Conservation (phyloP, 2,113 vertebrate species). For the Siniperca chuatsi region DNA sequence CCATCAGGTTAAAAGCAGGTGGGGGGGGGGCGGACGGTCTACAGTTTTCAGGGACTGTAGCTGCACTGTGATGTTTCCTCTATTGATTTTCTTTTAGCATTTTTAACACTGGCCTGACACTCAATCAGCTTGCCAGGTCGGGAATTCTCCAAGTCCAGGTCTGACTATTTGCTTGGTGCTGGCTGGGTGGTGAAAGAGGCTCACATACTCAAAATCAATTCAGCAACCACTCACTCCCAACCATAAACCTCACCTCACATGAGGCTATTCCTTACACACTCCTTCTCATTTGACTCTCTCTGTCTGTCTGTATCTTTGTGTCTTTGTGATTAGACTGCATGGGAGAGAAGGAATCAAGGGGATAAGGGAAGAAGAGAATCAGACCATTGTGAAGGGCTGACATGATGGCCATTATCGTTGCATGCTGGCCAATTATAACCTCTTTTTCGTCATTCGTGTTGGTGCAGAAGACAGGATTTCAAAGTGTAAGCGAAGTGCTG, state of each 20-base stretch:
- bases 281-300: constrained; percentile 25
- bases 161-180: neutral
- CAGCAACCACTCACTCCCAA: neutral
- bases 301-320: constrained; percentile 7
- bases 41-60: too few species aligned
- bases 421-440: constrained; percentile 75
- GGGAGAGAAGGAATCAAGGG: constrained; percentile 22
- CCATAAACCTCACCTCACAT: constrained; percentile 19
- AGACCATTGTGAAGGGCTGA: constrained; percentile 40
- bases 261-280: constrained; percentile 27
- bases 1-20: too few species aligned
- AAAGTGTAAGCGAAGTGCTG: constrained; percentile 51
- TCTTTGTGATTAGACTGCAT: constrained; percentile 5
- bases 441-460: constrained; percentile 53
- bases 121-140: too few species aligned
- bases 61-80: too few species aligned
- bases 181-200: neutral
- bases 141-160: too few species aligned
- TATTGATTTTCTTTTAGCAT: too few species aligned
- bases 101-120: too few species aligned
- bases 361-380: constrained; percentile 26
- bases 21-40: too few species aligned
- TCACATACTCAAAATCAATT: neutral
- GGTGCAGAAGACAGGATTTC: constrained; percentile 50
- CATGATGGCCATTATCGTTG: constrained; percentile 62